phyloP scores from a whole-genome alignment of 2,797 vertebrate genomes.

The Hirundo rustica region DNA sequence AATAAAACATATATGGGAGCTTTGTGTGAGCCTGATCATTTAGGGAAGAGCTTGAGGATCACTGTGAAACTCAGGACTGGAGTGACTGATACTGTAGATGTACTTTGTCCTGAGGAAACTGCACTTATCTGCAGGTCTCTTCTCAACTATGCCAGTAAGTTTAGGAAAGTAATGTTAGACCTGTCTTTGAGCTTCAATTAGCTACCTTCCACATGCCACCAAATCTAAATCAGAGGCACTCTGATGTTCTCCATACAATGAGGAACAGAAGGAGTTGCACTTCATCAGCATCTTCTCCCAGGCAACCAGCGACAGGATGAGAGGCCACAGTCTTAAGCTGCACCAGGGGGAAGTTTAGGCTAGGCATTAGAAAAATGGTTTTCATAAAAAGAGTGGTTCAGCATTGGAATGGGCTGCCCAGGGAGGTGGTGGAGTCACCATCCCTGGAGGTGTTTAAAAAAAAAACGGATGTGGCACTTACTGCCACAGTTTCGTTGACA shows the following conservation, averaged over 20 bases:
- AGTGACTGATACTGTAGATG: not conserved
- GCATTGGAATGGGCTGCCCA: not conserved
- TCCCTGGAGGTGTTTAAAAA: not conserved
- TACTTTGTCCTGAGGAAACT: not conserved
- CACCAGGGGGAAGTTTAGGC: not conserved
- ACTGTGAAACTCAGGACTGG: not conserved
- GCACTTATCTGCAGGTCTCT: not conserved
- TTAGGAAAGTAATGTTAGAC: not conserved
- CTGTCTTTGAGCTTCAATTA: not conserved
- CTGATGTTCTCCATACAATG: not conserved
- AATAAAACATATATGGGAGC: not conserved
- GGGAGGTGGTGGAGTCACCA: not conserved
- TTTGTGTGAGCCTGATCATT: not conserved
- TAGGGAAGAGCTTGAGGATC: not conserved
- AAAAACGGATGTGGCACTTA: not conserved
- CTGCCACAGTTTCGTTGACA: not conserved
- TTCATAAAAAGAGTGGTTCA: not conserved
- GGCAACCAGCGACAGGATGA: rapidly evolving
- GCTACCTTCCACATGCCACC: not conserved
- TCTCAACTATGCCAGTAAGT: not conserved
- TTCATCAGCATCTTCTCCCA: not conserved
- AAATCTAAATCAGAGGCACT: rapidly evolving
- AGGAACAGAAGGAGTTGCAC: not conserved
- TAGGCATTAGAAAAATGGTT: not conserved
- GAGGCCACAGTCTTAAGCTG: not conserved